phyloP scores from a whole-genome alignment of 2,797 vertebrate genomes.

The Loris lydekkerianus region DNA sequence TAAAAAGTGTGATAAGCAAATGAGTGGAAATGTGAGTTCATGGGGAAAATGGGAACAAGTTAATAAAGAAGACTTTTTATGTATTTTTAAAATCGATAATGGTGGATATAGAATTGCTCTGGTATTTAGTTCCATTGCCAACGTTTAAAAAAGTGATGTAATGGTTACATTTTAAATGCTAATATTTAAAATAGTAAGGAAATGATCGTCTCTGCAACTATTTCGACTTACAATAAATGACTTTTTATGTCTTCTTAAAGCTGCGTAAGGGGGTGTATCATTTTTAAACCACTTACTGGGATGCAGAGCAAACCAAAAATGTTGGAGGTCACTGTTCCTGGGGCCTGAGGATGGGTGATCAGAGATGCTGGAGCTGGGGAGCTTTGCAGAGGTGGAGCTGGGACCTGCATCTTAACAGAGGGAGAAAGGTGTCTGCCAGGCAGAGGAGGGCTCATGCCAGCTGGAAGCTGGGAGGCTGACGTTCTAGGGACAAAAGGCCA shows the following conservation, averaged over 20 bases:
- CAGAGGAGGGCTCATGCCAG: background rate
- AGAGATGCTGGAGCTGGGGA: background rate
- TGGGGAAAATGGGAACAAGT: background rate
- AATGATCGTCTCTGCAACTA: background rate
- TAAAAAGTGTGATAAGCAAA: background rate
- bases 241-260: slow-evolving; percentile 37
- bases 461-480: slow-evolving; percentile 39
- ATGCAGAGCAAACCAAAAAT: background rate
- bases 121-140: background rate
- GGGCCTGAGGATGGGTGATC: background rate
- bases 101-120: slow-evolving; percentile 17
- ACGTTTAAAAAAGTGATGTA: slow-evolving; percentile 36
- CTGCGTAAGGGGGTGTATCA: background rate
- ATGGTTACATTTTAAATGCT: slow-evolving; percentile 67
- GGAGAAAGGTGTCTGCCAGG: slow-evolving; percentile 38
- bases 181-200: slow-evolving; percentile 57
- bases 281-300: slow-evolving; percentile 34
- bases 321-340: background rate
- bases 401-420: background rate
- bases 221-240: slow-evolving; percentile 60
- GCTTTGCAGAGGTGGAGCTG: background rate
- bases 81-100: background rate
- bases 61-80: slow-evolving; percentile 8
- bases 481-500: background rate
- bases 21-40: background rate